Evolutionary conservation across 2,113 vertebrate species (phyloP).

Genomic region (Miniopterus natalensis): DNA sequence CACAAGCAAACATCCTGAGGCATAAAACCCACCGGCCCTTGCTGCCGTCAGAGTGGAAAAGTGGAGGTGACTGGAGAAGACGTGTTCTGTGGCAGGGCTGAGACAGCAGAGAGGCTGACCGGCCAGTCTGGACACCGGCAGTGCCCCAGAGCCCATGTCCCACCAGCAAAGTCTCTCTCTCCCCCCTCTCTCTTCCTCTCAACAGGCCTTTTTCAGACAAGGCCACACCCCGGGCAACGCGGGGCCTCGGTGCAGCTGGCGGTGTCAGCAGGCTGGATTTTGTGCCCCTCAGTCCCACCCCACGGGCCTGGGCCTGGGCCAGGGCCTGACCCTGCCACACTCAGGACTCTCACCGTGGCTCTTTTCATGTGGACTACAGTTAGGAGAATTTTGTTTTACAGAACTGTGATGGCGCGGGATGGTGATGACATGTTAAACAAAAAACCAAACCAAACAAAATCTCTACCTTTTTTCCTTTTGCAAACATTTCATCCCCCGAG

Average conservation of each 20-base stretch:
- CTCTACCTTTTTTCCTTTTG: background rate
- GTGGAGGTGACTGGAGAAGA: background rate
- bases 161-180: no score
- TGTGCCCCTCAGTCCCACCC: background rate
- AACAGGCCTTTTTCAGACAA: background rate
- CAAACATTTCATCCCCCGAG: conserved; percentile 49
- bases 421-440: background rate
- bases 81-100: fast-evolving
- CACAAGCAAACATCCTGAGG: background rate
- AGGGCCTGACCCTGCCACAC: background rate
- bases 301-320: background rate
- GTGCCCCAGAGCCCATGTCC: background rate
- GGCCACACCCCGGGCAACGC: background rate
- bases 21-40: background rate
- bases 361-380: fast-evolving
- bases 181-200: background rate
- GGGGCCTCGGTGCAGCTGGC: background rate
- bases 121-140: background rate
- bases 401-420: background rate
- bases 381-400: background rate
- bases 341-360: background rate
- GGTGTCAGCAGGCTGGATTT: no score
- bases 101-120: fast-evolving
- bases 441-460: conserved; percentile 18
- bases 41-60: background rate